A percentile compares a stretch with the other conserved stretches of the same genome.
phyloP scores from a whole-genome alignment of 2,113 vertebrate genomes.

The Passer montanus region DNA sequence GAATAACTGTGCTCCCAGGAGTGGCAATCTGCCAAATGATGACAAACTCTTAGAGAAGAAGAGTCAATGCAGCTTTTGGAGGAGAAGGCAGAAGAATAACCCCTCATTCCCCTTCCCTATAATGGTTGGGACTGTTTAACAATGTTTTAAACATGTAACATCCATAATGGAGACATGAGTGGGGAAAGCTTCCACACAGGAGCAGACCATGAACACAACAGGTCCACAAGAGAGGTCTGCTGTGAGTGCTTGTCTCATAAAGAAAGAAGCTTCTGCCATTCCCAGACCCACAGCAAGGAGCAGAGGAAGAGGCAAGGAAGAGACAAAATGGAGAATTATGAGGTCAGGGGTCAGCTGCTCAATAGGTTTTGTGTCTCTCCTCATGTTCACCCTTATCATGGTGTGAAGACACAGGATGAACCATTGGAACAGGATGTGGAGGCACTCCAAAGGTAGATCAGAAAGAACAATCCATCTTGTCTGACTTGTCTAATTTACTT shows the following conservation, averaged over 20 bases:
- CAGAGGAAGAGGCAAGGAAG: neutral
- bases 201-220: neutral
- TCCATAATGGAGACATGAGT: neutral
- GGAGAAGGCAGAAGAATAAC: neutral
- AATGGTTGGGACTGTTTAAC: neutral
- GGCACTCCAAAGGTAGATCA: constrained; percentile 23
- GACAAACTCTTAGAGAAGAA: neutral
- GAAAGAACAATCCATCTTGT: constrained; percentile 53
- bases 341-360: neutral
- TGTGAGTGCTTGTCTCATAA: neutral
- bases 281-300: neutral
- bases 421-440: constrained; percentile 41
- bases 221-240: neutral
- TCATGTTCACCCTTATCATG: neutral
- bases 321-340: neutral
- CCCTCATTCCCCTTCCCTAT: neutral
- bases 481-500: constrained; percentile 53
- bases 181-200: neutral
- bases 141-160: neutral
- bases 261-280: neutral
- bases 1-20: neutral
- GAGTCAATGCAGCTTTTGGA: neutral
- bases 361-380: neutral
- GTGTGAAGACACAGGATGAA: neutral
- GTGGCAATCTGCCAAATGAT: neutral